A percentile compares a stretch with the other conserved stretches of the same genome.
Conservation (phyloP, 2,888 invertebrate genomes). For the Lapara coniferarum region DNA sequence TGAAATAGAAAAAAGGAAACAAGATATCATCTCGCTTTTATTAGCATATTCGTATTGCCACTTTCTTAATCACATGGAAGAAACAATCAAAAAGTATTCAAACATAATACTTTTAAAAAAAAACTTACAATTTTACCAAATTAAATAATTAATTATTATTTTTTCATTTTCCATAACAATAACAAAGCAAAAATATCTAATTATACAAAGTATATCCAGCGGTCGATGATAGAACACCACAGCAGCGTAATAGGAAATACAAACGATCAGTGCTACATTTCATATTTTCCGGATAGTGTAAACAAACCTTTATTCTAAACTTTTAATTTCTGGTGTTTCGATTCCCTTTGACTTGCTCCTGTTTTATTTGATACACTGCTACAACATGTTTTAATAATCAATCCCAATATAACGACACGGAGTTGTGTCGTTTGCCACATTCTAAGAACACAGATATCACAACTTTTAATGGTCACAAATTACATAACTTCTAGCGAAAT, state of each 20-base stretch:
- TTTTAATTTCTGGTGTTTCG: too few species aligned
- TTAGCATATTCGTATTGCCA: conserved; percentile 77
- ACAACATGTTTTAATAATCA: too few species aligned
- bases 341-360: too few species aligned
- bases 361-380: too few species aligned
- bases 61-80: conserved; percentile 79
- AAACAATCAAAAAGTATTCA: conserved; percentile 68
- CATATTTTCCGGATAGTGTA: too few species aligned
- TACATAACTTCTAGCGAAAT: too few species aligned
- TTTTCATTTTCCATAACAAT: conserved; percentile 71
- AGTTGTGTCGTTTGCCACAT: too few species aligned
- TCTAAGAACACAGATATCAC: too few species aligned
- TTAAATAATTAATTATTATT: conserved; percentile 71
- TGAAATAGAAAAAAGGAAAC: conserved; percentile 29
- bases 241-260: neutral
- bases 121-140: conserved; percentile 69
- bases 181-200: conserved; percentile 69
- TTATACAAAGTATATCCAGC: conserved; percentile 13
- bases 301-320: too few species aligned
- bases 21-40: conserved; percentile 56
- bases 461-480: too few species aligned
- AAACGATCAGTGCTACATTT: conserved; percentile 14
- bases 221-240: conserved; percentile 2
- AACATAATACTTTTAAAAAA: conserved; percentile 65
- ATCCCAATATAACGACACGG: too few species aligned